phyloP scores from a whole-genome alignment of 2,888 invertebrate species.

The Platycheirus albimanus region DNA sequence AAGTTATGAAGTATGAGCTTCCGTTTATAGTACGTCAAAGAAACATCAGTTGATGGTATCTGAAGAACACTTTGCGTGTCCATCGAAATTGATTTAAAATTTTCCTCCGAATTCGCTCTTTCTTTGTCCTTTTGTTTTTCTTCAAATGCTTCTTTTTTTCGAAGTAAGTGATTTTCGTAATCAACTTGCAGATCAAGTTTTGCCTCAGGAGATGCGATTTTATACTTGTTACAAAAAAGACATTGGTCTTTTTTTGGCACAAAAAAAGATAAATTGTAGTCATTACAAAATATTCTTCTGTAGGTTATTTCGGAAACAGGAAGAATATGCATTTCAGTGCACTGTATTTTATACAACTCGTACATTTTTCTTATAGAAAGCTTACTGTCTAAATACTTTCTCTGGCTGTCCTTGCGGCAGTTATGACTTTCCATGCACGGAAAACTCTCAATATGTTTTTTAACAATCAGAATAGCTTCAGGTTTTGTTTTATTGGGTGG shows the following conservation, averaged over 20 bases:
- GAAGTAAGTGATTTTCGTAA: no score
- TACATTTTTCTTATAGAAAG: no score
- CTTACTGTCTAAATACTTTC: no score
- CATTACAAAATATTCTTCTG: neutral
- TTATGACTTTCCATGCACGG: no score
- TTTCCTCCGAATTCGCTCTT: no score
- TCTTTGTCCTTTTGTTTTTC: no score
- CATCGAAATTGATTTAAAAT: neutral
- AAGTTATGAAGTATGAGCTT: constrained; percentile 19
- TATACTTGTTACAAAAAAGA: neutral
- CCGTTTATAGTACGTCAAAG: constrained; percentile 6
- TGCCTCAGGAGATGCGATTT: neutral
- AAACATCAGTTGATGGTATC: constrained; percentile 18
- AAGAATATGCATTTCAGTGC: neutral
- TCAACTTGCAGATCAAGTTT: no score
- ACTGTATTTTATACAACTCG: neutral
- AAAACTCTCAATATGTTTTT: no score
- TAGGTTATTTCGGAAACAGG: neutral
- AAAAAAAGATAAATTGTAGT: neutral
- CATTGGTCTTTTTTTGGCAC: neutral
- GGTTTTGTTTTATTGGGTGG: no score
- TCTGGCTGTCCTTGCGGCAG: no score
- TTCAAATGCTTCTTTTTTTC: no score
- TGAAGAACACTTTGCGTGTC: constrained; percentile 15
- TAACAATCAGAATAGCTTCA: no score